Base-by-base conservation (phyloP, 2,797 vertebrate genomes). In the Catamblyrhynchus diadema region DNA sequence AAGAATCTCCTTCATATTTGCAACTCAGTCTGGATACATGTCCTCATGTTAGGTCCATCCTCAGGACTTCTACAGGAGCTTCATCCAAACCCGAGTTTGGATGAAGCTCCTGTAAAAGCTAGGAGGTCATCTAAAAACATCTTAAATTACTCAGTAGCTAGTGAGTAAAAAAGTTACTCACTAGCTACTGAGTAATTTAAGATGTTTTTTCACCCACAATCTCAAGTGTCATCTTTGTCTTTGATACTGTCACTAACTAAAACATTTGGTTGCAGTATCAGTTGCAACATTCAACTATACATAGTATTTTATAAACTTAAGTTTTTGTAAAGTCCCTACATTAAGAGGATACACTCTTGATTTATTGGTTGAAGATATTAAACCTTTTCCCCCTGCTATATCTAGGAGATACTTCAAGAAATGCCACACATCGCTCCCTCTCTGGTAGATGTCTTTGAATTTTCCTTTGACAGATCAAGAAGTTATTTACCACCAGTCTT, bases 1-100 rank as follows among this genome's bases (percentile, higher is more conserved):
- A 66, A 83, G 41, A 62, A 78, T 42, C 5, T 81, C 16, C 8
- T 22, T 16, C 0, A 0, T 35, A 57, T 42, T 20, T 81, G n/a
- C 39, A 13, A 53, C 61, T 54, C 41, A 60, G 23, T 24, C 32
- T 64, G 39, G 51, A 69, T 18, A 64, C 5, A 42, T 12, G 30
- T 22, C 42, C 30, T 65, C 22, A 45, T 47, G 15, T 47, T 27
- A 84, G 53, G 25, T 6, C 20, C 13, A 48, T 33, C 32, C 25
- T 88, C 25, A 67, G 35, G 57, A 78, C 32, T 53, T 74, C 53
- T 48, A 45, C 22, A 81, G 33, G 19, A 71, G 14, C 30, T 81
- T 74, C 33, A 71, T 33, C 23, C 2, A 86, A 90, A 59, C n/a
- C 9, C 4, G 1, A 74, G 6, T 41, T 41, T 41, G 41, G 41